Evolutionary conservation across 2,888 invertebrate species (phyloP).

Genomic region (Melanotus villosus): DNA sequence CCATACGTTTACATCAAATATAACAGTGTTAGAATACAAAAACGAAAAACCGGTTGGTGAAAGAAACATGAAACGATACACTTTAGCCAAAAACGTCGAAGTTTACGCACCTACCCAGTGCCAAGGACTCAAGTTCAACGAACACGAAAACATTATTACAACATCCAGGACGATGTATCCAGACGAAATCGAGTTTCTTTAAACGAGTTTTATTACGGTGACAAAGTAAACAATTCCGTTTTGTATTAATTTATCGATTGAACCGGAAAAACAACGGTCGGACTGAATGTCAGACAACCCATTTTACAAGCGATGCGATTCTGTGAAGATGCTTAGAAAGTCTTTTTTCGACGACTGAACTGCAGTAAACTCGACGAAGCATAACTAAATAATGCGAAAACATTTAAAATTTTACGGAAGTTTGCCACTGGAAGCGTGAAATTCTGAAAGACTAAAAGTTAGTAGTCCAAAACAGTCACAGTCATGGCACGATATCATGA

Average conservation of each 20-base stretch:
- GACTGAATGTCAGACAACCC: conserved; percentile 1
- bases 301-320: not conserved
- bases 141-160: not conserved
- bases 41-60: conserved; percentile 20
- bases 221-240: not conserved
- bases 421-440: conserved; percentile 59
- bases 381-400: conserved; percentile 58
- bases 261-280: too few species aligned
- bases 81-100: conserved; percentile 21
- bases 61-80: conserved; percentile 23
- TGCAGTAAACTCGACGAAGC: conserved; percentile 47
- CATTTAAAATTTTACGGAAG: conserved; percentile 62
- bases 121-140: conserved; percentile 28
- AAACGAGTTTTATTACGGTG: conserved; percentile 1
- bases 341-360: conserved; percentile 15
- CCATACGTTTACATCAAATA: not conserved
- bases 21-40: conserved; percentile 4
- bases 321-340: conserved; percentile 32
- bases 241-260: not conserved
- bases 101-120: conserved; percentile 22
- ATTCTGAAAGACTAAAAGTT: conserved; percentile 55
- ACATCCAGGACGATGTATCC: not conserved
- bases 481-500: conserved; percentile 38
- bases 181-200: conserved; percentile 12
- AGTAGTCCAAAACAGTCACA: conserved; percentile 61